Percentiles rank a stretch among this genome's conserved stretches.
Evolutionary conservation across 2,888 invertebrate genomes (phyloP).

Genomic region (Charanyca ferruginea): DNA sequence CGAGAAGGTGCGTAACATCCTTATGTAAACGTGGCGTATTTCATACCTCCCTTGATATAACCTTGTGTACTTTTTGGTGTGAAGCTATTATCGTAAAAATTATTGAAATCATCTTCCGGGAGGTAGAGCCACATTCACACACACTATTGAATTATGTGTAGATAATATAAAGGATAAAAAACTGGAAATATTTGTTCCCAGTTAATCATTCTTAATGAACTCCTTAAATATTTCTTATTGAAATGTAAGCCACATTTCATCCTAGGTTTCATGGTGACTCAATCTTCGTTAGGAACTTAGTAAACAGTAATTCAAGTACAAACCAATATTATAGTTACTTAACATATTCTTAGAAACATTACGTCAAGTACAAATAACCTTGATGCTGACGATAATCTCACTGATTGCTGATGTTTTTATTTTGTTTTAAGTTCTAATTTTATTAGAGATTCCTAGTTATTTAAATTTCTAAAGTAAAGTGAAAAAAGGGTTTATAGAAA

Average conservation of each 20-base stretch:
- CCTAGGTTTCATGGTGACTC: conserved; percentile 25
- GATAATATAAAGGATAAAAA: too few species aligned
- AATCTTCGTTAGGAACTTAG: conserved; percentile 32
- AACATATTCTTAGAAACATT: conserved; percentile 46
- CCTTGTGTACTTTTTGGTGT: background rate
- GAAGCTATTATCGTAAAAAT: background rate
- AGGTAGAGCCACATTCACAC: background rate
- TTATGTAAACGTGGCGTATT: background rate
- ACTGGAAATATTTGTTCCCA: background rate
- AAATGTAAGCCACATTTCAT: conserved; percentile 24
- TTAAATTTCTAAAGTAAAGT: too few species aligned
- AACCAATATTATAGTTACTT: conserved; percentile 30
- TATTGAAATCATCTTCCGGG: background rate
- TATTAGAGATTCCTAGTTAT: background rate
- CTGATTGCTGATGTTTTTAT: conserved; percentile 30
- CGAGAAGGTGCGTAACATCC: background rate
- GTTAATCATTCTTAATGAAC: background rate
- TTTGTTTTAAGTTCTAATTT: conserved; percentile 9
- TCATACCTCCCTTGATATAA: conserved; percentile 21
- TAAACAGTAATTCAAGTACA: conserved; percentile 31
- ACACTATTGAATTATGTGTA: background rate
- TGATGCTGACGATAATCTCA: conserved; percentile 32
- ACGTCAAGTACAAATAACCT: conserved; percentile 44
- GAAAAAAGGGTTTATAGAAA: too few species aligned
- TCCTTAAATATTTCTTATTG: background rate